A percentile compares a stretch with the other conserved stretches of the same genome.
Evolutionary conservation across 2,113 vertebrate species (phyloP).

Genomic region (Gallinago undulata): DNA sequence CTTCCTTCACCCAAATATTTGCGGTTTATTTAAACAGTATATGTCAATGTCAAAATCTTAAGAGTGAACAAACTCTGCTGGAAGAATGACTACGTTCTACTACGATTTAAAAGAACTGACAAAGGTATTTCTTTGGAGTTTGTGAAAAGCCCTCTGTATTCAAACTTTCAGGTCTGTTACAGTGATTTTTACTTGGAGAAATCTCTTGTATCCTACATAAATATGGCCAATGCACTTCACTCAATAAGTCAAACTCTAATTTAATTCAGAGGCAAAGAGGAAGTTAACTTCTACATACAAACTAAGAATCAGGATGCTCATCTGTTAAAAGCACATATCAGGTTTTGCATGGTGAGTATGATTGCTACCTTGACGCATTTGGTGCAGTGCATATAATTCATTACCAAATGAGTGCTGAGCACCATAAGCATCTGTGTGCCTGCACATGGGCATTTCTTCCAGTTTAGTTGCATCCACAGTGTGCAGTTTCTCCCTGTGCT

Average conservation of each 20-base stretch:
- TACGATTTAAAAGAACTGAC: background rate
- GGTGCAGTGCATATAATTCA: accelerated
- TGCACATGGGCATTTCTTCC: background rate
- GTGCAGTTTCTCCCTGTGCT: background rate
- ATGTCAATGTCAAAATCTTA: background rate
- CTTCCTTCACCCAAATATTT: background rate
- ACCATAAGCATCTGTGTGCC: background rate
- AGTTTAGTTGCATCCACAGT: background rate
- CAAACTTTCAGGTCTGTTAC: background rate
- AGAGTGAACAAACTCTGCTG: background rate
- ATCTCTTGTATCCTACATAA: background rate
- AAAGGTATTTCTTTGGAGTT: background rate
- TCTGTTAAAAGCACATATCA: background rate
- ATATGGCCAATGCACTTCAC: background rate
- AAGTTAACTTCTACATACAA: background rate
- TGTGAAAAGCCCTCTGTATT: background rate
- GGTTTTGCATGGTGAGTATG: background rate
- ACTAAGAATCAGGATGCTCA: background rate
- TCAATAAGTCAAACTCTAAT: background rate
- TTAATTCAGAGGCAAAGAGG: background rate
- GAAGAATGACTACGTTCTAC: background rate
- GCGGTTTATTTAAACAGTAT: background rate
- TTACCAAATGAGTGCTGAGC: accelerated
- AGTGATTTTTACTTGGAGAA: background rate
- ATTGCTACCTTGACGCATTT: background rate